A percentile compares a stretch with the other conserved stretches of the same genome.
Evolutionary conservation across 2,797 vertebrate species (phyloP).

Genomic region (Hybognathus amarus): DNA sequence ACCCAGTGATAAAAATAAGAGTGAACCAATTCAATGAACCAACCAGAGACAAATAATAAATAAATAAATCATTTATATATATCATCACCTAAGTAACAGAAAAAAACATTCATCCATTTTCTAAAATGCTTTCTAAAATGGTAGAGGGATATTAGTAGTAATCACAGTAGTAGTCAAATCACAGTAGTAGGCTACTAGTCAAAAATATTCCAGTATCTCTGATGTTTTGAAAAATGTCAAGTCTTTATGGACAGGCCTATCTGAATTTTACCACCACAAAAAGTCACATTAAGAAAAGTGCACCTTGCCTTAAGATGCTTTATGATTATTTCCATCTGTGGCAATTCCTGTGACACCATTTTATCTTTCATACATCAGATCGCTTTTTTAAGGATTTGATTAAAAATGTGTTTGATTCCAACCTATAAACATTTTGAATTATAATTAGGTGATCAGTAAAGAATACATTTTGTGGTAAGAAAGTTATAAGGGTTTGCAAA

Average conservation of each 20-base stretch:
- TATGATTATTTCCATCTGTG: not conserved
- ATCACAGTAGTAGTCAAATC: too few relatives aligned
- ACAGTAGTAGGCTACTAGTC: not conserved
- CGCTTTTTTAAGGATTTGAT: not conserved
- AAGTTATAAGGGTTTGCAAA: not conserved
- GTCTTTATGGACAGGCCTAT: not conserved
- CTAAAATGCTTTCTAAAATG: not conserved
- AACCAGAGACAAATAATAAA: constrained; percentile 49
- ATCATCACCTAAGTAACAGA: not conserved
- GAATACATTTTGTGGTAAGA: not conserved
- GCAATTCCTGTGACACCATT: not conserved
- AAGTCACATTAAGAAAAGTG: too few relatives aligned
- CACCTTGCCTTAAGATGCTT: not conserved
- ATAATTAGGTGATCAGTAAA: too few relatives aligned
- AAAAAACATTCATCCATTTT: not conserved
- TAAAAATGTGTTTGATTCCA: not conserved
- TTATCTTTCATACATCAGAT: not conserved
- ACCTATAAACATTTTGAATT: too few relatives aligned
- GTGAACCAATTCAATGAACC: constrained; percentile 43
- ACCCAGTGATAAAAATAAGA: constrained; percentile 68
- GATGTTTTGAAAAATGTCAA: not conserved
- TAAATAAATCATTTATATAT: constrained; percentile 12
- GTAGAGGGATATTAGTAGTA: not conserved
- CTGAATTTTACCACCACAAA: not conserved
- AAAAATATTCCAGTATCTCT: not conserved